Percentiles rank a stretch among this genome's conserved stretches.
Evolutionary conservation across 2,888 invertebrate species (phyloP).

Genomic region (Drosophila differens): DNA sequence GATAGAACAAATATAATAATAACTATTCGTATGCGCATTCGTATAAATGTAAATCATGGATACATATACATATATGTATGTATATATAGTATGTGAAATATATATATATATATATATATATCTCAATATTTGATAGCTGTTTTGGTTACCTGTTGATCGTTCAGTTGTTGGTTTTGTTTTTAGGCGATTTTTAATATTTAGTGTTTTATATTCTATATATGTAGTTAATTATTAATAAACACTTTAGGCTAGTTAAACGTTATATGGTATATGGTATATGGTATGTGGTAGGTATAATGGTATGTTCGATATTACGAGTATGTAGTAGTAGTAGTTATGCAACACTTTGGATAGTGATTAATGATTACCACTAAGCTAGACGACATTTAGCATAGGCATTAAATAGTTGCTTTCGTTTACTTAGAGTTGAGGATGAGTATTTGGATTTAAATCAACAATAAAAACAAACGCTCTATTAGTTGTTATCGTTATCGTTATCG

Average conservation of each 20-base stretch:
- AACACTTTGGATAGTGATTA: slow-evolving; percentile 50
- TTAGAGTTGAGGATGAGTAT: slow-evolving; percentile 58
- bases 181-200: slow-evolving; percentile 17
- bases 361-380: slow-evolving; percentile 62
- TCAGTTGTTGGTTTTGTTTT: slow-evolving; percentile 51
- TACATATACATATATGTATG: slow-evolving; percentile 16
- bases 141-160: slow-evolving; percentile 58
- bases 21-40: slow-evolving; percentile 37
- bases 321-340: slow-evolving; percentile 35
- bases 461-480: slow-evolving; percentile 55
- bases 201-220: slow-evolving; percentile 41
- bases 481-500: slow-evolving; percentile 34
- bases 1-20: slow-evolving; percentile 62
- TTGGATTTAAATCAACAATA: slow-evolving; percentile 53
- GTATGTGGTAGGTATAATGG: slow-evolving; percentile 29
- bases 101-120: slow-evolving; percentile 19
- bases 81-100: slow-evolving; percentile 9
- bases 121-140: slow-evolving; percentile 39
- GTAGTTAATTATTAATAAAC: slow-evolving; percentile 67
- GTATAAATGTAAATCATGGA: slow-evolving; percentile 40
- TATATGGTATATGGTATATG: slow-evolving; percentile 41
- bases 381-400: slow-evolving; percentile 80
- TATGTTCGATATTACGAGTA: slow-evolving; percentile 49
- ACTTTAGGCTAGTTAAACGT: slow-evolving; percentile 55
- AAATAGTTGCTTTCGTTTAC: slow-evolving; percentile 77